Evolutionary conservation across 2,888 invertebrate species (phyloP).

Genomic region (Drosophila dives): DNA sequence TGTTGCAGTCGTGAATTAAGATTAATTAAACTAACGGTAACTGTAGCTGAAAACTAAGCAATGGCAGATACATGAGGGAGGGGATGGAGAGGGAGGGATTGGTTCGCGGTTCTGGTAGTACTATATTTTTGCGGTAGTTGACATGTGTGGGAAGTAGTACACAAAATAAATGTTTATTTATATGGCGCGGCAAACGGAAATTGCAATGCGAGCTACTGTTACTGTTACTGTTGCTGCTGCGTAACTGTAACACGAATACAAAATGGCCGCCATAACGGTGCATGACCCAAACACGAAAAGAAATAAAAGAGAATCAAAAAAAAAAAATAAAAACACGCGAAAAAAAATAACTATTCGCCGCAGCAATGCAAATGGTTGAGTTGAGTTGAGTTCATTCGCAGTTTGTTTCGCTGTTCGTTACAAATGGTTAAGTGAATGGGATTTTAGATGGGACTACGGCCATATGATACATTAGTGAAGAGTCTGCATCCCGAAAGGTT

Average conservation of each 20-base stretch:
- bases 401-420: constrained; percentile 56
- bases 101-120: neutral
- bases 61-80: neutral
- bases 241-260: constrained; percentile 64
- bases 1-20: constrained; percentile 80
- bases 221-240: constrained; percentile 19
- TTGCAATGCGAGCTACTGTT: constrained; percentile 64
- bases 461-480: constrained; percentile 50
- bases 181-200: constrained; percentile 73
- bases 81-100: neutral
- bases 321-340: neutral
- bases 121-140: constrained; percentile 60
- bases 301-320: neutral
- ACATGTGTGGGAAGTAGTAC: constrained; percentile 69
- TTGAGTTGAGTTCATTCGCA: constrained; percentile 61
- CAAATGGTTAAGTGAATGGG: constrained; percentile 71
- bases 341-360: constrained; percentile 42
- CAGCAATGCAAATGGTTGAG: constrained; percentile 67
- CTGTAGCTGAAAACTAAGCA: constrained; percentile 70
- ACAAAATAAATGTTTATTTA: constrained; percentile 77
- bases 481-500: constrained; percentile 21
- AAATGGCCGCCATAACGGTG: constrained; percentile 77
- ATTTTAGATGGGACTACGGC: constrained; percentile 53
- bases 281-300: constrained; percentile 35
- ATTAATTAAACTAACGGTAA: constrained; percentile 78